A percentile compares a stretch with the other conserved stretches of the same genome.
Evolutionary conservation across 2,888 invertebrate species (phyloP).

Genomic region (Spatulosminthurus flaviceps): DNA sequence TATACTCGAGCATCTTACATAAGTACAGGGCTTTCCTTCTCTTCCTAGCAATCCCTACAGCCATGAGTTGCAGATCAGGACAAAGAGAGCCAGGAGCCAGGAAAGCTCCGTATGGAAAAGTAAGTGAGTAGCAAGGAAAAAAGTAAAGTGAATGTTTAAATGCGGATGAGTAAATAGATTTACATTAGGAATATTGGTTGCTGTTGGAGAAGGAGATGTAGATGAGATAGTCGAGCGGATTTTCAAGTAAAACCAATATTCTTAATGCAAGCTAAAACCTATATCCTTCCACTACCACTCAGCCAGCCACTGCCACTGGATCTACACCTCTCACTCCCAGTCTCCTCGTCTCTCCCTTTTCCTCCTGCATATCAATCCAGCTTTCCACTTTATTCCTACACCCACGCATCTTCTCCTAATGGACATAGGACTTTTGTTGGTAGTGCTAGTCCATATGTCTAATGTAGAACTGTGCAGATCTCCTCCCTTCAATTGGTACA

Average conservation of each 20-base stretch:
- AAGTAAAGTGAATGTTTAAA: conserved; percentile 39
- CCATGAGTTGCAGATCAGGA: too few species aligned
- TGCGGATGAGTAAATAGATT: conserved; percentile 47
- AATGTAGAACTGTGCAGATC: too few species aligned
- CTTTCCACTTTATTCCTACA: too few species aligned
- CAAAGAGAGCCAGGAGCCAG: background rate
- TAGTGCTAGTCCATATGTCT: too few species aligned
- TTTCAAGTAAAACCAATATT: conserved; percentile 37
- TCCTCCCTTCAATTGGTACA: too few species aligned
- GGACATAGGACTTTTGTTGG: too few species aligned
- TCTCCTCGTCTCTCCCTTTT: background rate
- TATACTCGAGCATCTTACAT: background rate
- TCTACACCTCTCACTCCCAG: background rate
- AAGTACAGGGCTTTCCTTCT: background rate
- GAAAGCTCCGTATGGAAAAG: background rate
- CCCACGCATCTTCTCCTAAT: too few species aligned
- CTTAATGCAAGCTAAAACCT: conserved; percentile 20
- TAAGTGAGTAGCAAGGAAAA: conserved; percentile 19
- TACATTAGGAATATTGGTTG: conserved; percentile 44
- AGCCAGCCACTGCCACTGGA: background rate
- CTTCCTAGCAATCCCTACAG: too few species aligned
- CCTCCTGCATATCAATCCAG: background rate
- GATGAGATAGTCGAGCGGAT: conserved; percentile 25
- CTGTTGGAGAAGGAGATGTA: conserved; percentile 27
- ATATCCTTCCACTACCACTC: background rate